Evolutionary conservation across 2,113 vertebrate species (phyloP), one percentile per base, ranked within the genome.

Genomic region (Coreoperca whiteheadi): DNA sequence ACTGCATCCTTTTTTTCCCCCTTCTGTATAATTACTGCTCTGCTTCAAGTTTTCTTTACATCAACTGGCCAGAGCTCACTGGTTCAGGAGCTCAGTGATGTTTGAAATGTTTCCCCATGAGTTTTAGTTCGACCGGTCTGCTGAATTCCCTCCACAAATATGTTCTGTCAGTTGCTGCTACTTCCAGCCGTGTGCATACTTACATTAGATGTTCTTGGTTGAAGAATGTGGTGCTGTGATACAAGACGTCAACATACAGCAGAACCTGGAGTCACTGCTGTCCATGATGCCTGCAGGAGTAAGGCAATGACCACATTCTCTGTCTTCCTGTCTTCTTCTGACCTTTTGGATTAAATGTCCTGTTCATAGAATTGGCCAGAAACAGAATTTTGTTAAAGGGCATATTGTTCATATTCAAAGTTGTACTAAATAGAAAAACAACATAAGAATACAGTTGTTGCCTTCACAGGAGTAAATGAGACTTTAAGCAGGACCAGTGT

Each of bases 61-160:
- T 81, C 23, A 71, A 61, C 39, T 66, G 4, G 23, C 32, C n/a
- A 43, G 8, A 78, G 51, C 15, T 69, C 72, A 64, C 64, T 48
- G 37, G 56, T 61, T 56, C 34, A 66, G 18, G 14, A 71, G 43
- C 34, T 48, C 48, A 21, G 43, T 32, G 50, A 30, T 65, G 23
- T 20, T 43, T 74, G 16, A 85, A 39, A 41, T 43, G 53, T 79
- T 84, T 74, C 63, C 53, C 23, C 18, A 8, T 4, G 23, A 67
- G 32, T 63, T 61, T 82, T 25, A 57, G 59, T 68, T 51, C 7
- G 12, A 74, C 79, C 23, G 63, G 73, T 65, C 30, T 61, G 66
- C 71, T 71, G 50, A 68, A 57, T 34, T 79, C 37, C 67, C 66
- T 59, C 21, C 46, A 64, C 66, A 84, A 81, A 63, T 59, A 88